Conservation (phyloP, 2,797 vertebrate genomes). For the Avahi laniger region DNA sequence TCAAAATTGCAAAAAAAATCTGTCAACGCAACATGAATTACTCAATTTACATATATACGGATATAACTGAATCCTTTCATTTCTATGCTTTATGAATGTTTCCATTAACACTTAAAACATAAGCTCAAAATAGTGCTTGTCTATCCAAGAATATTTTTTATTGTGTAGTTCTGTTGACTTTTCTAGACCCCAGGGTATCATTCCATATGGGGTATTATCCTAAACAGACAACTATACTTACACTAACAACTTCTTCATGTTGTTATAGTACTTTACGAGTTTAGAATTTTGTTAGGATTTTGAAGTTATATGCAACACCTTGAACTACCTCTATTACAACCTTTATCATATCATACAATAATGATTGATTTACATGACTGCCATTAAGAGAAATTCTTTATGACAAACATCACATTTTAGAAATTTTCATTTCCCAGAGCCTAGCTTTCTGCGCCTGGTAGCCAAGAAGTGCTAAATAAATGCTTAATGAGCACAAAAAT, state of each 20-base stretch:
- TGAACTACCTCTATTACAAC: conserved; percentile 22
- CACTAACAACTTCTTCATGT: background rate
- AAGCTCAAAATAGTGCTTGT: background rate
- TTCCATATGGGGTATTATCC: background rate
- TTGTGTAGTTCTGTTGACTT: background rate
- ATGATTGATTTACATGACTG: background rate
- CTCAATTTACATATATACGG: background rate
- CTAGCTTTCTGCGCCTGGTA: background rate
- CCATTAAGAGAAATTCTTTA: conserved; percentile 29
- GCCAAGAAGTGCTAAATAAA: conserved; percentile 26
- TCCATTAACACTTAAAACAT: conserved; percentile 35
- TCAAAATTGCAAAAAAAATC: background rate
- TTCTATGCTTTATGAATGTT: conserved; percentile 37
- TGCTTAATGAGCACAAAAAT: conserved; percentile 23
- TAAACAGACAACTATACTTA: background rate
- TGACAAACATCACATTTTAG: background rate
- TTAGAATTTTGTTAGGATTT: conserved; percentile 54
- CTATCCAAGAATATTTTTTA: background rate
- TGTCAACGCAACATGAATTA: conserved; percentile 30
- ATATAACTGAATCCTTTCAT: background rate
- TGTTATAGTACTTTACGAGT: background rate
- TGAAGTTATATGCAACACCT: background rate
- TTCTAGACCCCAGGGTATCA: background rate
- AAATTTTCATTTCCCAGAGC: conserved; percentile 39
- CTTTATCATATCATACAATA: conserved; percentile 15